Conservation (phyloP, 2,113 vertebrate genomes). For the Vulpes ferrilata region DNA sequence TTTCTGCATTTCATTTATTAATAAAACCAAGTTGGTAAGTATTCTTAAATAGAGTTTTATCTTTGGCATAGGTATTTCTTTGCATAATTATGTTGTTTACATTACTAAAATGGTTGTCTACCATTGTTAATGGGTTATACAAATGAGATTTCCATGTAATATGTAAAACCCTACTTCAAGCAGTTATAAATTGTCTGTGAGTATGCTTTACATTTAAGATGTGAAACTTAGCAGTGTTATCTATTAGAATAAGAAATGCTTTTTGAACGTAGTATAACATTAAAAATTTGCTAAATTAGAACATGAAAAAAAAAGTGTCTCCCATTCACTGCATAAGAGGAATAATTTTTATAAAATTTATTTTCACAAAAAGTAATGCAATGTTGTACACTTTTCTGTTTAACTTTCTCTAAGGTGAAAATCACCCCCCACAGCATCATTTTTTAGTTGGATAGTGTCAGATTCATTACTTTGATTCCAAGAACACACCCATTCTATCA, state of each 20-base stretch:
- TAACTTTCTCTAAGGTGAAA: not conserved
- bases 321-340: too few species aligned
- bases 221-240: constrained; percentile 37
- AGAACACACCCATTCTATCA: not conserved
- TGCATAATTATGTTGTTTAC: constrained; percentile 35
- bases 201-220: constrained; percentile 55
- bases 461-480: not conserved
- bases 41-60: constrained; percentile 21
- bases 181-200: constrained; percentile 61
- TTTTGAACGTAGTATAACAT: constrained; percentile 64
- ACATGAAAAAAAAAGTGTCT: too few species aligned
- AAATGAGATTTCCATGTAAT: constrained; percentile 48
- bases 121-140: constrained; percentile 47
- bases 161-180: constrained; percentile 47
- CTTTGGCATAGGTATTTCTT: constrained; percentile 27
- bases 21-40: constrained; percentile 44
- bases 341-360: too few species aligned
- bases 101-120: constrained; percentile 20
- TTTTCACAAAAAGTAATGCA: too few species aligned
- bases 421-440: not conserved
- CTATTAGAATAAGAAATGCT: constrained; percentile 65
- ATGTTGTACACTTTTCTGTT: too few species aligned
- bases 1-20: constrained; percentile 11
- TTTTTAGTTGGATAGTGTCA: not conserved
- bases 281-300: constrained; percentile 70